Evolutionary conservation across 2,888 invertebrate genomes (phyloP), one percentile per base, ranked within the genome.

Genomic region (Beris morrisii): DNA sequence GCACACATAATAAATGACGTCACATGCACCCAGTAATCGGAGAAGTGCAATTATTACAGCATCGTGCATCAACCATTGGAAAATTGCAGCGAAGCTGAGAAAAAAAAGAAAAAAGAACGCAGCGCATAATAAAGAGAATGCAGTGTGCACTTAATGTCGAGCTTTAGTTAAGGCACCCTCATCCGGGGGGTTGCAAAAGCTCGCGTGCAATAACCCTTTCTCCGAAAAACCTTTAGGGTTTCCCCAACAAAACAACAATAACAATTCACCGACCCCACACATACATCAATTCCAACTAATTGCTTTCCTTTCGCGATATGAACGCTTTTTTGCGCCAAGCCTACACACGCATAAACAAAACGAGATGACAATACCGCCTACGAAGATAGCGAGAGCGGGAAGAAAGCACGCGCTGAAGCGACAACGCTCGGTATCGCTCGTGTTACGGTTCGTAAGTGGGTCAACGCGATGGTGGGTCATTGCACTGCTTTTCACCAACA

Each of bases 391-490:
- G 53, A 54, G 61, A 69, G 46, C 64, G 52, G 50, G 32, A 61
- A 66, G 64, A 52, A 50, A 53, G 64, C 54, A 65, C 56, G 46
- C 65, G 44, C 48, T 52, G 38, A 52, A 52, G 30, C 67, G 68
- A 71, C 70, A 69, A 73, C 71, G 71, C 73, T 75, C 77, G 76
- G 74, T 68, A 70, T 71, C 72, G 74, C 75, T 76, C 77, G 76
- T 75, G 73, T 72, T 73, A 74, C 58, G 56, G 79, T 77, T 80
- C 79, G 80, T 80, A 81, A 81, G 81, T 81, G 78, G 81, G 81
- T 81, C 81, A 81, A 75, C 77, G 74, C 78, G 79, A 78, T 77
- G 79, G 75, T 77, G 78, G 81, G 80, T 81, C 81, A 81, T 75
- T 81, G 80, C 81, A 81, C 81, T 78, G 69, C 69, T 38, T 58